Evolutionary conservation across 2,113 vertebrate genomes (phyloP), one percentile per base, ranked within the genome.

Genomic region (Dascyllus trimaculatus): DNA sequence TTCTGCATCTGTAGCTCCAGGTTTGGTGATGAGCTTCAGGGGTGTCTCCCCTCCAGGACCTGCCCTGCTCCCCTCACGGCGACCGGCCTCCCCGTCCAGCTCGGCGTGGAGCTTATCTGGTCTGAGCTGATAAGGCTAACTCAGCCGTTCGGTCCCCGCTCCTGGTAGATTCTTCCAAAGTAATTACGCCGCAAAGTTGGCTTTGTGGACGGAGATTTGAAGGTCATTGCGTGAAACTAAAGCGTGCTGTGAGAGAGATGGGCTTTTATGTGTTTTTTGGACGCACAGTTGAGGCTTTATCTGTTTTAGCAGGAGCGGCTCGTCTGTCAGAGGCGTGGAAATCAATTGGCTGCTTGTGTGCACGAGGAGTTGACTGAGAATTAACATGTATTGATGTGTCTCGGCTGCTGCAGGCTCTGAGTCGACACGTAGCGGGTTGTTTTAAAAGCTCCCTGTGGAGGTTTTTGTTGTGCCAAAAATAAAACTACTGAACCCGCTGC

Each of bases 71-170:
- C 54, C 48, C 32, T 8, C 14, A 11, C 10, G 40, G 21, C 57
- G 2, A 25, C 13, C 24, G 2, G 17, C 49, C 6, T 5, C 53
- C 52, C 24, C 22, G 10, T 66, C 5, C 5, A 60, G 69, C 65
- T 71, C 67, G 40, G 71, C 65, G 0, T 25, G 53, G 38, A n/a
- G 57, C 52, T 62, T 58, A 67, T 83, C 69, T 73, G 63, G 2
- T 51, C 29, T 51, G 52, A 69, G 69, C 69, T 73, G 69, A 62
- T 73, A 62, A 75, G 26, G 51, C 71, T 1, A 49, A 72, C 56
- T 82, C 62, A 45, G 68, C 75, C 24, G 8, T 32, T 72, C 38
- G 1, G n/a, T 56, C 38, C 60, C 60, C 45, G 14, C 13, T 7
- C 25, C 59, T 25, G 68, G 18, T 15, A 40, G 56, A n/a, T 13